phyloP scores from a whole-genome alignment of 2,888 invertebrate genomes.

The Adela reaumurella region DNA sequence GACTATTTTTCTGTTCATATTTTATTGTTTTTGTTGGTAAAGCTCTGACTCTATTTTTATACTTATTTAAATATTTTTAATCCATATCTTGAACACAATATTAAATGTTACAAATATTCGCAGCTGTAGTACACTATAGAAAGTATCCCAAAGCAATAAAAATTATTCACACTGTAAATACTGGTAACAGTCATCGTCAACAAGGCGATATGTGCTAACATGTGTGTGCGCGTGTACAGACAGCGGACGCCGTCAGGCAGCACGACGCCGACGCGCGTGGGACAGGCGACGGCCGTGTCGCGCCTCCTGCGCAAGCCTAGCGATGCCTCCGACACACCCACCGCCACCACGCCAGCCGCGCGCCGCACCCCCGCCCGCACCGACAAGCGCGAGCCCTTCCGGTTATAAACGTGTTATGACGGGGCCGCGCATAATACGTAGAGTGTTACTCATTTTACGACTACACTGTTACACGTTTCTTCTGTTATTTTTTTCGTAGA shows the following conservation, averaged over 20 bases:
- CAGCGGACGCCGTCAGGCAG: slow-evolving; percentile 76
- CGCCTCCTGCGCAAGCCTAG: slow-evolving; percentile 64
- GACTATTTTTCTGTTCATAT: no score
- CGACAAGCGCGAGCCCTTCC: slow-evolving; percentile 68
- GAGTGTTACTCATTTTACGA: not conserved
- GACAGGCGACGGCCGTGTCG: slow-evolving; percentile 60
- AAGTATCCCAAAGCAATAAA: no score
- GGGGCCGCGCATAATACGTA: no score
- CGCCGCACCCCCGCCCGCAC: slow-evolving; percentile 43
- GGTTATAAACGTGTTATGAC: slow-evolving; percentile 54
- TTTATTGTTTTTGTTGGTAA: no score
- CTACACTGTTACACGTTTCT: slow-evolving; percentile 1
- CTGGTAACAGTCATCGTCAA: no score
- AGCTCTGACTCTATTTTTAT: no score
- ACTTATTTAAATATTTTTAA: no score
- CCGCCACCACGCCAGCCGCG: slow-evolving; percentile 40
- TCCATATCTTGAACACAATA: no score
- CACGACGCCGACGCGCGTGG: slow-evolving; percentile 66
- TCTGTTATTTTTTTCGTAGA: not conserved
- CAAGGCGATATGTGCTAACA: no score
- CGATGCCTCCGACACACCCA: slow-evolving; percentile 64
- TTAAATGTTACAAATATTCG: no score
- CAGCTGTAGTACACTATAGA: no score
- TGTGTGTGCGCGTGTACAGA: slow-evolving; percentile 30
- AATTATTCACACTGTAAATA: no score